These are phyloP conservation scores for Zosterops lateralis DNA, from an alignment of 2,113 vertebrate genomes.

Conservation along the genomic window DNA sequence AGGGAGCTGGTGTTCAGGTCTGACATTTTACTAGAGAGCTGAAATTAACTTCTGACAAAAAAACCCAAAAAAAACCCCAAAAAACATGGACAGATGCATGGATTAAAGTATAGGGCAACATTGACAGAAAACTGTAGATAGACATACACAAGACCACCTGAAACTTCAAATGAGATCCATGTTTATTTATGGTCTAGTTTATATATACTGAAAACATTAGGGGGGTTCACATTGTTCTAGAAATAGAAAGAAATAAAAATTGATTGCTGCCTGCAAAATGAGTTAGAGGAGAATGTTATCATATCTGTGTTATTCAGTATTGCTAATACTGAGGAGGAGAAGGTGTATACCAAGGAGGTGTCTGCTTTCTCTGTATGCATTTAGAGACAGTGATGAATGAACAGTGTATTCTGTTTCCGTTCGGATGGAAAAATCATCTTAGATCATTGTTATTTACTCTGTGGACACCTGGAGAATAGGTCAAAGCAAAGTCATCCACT, in stretches of 20 bases:
- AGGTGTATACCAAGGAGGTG: not conserved
- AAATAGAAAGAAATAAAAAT: slow-evolving; percentile 38
- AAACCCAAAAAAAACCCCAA: not conserved
- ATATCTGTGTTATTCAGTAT: not conserved
- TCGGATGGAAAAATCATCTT: slow-evolving; percentile 13
- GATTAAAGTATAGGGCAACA: not conserved
- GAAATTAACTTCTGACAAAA: not conserved
- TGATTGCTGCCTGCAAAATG: slow-evolving; percentile 35
- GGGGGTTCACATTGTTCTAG: not conserved
- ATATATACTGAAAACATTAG: not conserved
- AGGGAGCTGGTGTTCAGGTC: not conserved
- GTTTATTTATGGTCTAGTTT: not conserved
- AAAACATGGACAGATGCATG: not conserved
- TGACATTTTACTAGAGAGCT: not conserved
- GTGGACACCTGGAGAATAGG: not conserved
- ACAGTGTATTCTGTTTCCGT: not conserved
- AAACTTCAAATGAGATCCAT: not conserved
- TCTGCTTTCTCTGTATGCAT: slow-evolving; percentile 18
- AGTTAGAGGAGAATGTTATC: not conserved
- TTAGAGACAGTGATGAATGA: slow-evolving; percentile 59
- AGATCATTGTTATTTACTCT: slow-evolving; percentile 14
- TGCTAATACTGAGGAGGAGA: not conserved
- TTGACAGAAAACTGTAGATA: not conserved
- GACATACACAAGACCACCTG: not conserved
- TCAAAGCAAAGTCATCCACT: slow-evolving; percentile 35